Evolutionary conservation across 2,113 vertebrate species (phyloP).

Genomic region (Glaucomys volans): DNA sequence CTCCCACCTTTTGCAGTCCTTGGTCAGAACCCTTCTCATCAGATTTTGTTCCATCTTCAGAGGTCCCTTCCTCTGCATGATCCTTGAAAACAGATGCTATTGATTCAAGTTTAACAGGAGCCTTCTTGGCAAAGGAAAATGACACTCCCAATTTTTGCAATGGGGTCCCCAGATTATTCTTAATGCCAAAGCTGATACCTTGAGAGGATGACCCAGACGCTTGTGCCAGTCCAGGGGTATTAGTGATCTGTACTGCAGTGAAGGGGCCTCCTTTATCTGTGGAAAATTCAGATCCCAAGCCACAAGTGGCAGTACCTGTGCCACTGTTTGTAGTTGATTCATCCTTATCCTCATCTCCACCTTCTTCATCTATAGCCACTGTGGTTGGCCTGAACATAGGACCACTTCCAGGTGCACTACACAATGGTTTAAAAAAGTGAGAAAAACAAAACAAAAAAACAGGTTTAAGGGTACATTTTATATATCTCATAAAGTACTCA

Average conservation of each 20-base stretch:
- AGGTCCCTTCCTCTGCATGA: slow-evolving; percentile 90
- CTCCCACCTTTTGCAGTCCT: slow-evolving; percentile 85
- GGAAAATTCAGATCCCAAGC: slow-evolving; percentile 76
- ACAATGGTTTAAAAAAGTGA: slow-evolving; percentile 65
- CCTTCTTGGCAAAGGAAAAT: slow-evolving; percentile 98
- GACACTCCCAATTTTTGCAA: slow-evolving; percentile 96
- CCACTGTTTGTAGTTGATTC: slow-evolving; percentile 82
- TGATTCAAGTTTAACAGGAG: slow-evolving; percentile 96
- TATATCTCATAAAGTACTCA: background rate
- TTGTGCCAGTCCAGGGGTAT: slow-evolving; percentile 67
- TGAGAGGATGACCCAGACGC: slow-evolving; percentile 82
- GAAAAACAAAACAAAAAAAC: slow-evolving; percentile 32
- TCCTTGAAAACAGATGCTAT: slow-evolving; percentile 97
- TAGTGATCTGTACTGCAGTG: slow-evolving; percentile 75
- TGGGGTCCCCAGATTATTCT: slow-evolving; percentile 86
- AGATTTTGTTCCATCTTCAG: slow-evolving; percentile 89
- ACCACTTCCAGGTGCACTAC: slow-evolving; percentile 95
- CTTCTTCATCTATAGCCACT: slow-evolving; percentile 95
- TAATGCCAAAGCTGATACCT: slow-evolving; percentile 91
- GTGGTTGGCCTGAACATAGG: slow-evolving; percentile 99
- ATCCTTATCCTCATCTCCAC: slow-evolving; percentile 88
- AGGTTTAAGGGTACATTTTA: slow-evolving; percentile 63
- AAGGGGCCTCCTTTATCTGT: slow-evolving; percentile 84
- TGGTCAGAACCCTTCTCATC: slow-evolving; percentile 88
- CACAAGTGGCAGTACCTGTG: slow-evolving; percentile 68